Percentiles rank a stretch among this genome's conserved stretches.
phyloP scores from a whole-genome alignment of 2,888 invertebrate genomes.

The Nomada fucata region DNA sequence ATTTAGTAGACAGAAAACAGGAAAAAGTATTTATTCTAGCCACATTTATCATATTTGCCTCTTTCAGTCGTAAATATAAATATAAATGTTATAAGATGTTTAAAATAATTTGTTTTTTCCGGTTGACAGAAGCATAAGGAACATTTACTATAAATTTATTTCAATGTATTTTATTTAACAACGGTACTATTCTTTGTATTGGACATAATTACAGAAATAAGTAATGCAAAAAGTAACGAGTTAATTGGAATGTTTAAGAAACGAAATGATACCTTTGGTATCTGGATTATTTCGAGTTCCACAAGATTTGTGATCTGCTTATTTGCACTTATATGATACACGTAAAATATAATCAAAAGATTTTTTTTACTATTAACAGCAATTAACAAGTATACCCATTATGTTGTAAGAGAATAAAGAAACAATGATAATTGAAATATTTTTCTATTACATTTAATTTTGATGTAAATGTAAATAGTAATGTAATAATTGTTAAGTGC shows the following conservation, averaged over 20 bases:
- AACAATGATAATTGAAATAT: conserved; percentile 56
- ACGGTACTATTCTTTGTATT: no score
- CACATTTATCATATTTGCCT: no score
- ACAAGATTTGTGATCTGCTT: conserved; percentile 11
- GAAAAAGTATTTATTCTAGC: no score
- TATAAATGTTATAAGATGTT: no score
- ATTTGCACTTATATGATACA: not conserved
- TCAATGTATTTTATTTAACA: no score
- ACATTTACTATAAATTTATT: not conserved
- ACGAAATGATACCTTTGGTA: not conserved
- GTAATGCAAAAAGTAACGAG: no score
- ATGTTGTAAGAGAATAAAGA: conserved; percentile 30
- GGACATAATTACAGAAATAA: no score
- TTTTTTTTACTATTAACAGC: conserved; percentile 47
- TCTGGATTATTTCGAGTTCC: not conserved
- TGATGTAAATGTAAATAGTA: not conserved
- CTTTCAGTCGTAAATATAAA: no score
- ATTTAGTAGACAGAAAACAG: not conserved
- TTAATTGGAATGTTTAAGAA: not conserved
- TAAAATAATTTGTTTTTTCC: no score
- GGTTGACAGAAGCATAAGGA: not conserved
- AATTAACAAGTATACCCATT: conserved; percentile 47
- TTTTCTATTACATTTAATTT: conserved; percentile 37
- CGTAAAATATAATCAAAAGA: conserved; percentile 12
- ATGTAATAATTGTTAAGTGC: not conserved